These are phyloP conservation scores for Cephus pygmeus DNA, from an alignment of 2,888 invertebrate species.

Conservation along the genomic window DNA sequence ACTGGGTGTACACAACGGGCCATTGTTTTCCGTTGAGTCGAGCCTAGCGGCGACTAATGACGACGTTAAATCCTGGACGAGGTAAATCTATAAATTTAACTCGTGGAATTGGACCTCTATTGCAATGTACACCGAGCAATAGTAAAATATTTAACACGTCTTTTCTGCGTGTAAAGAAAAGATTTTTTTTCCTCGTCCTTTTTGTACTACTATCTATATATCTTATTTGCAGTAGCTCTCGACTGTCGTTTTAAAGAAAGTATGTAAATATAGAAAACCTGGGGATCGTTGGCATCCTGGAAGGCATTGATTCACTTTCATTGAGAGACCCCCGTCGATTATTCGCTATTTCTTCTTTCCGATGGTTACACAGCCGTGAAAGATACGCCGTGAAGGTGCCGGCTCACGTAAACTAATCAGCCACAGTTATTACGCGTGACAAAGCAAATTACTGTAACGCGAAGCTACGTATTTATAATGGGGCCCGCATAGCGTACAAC, in stretches of 20 bases:
- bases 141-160: not conserved
- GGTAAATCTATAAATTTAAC: not conserved
- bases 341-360: not conserved
- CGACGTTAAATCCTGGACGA: not conserved
- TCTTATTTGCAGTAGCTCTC: not conserved
- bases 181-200: not conserved
- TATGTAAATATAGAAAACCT: not conserved
- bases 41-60: not conserved
- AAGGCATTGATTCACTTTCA: not conserved
- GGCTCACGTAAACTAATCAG: constrained; percentile 49
- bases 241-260: not conserved
- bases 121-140: not conserved
- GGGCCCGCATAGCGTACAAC: not conserved
- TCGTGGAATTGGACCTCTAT: not conserved
- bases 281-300: not conserved
- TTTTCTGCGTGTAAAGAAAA: not conserved
- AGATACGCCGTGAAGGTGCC: constrained; percentile 31
- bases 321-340: not conserved
- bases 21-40: not conserved
- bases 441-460: constrained; percentile 36
- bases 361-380: not conserved
- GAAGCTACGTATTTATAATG: not conserved
- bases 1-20: not conserved
- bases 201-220: not conserved
- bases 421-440: constrained; percentile 42